A percentile compares a stretch with the other conserved stretches of the same genome.
Evolutionary conservation across 2,797 vertebrate species (phyloP).

Genomic region (Pseudochirops corinnae): DNA sequence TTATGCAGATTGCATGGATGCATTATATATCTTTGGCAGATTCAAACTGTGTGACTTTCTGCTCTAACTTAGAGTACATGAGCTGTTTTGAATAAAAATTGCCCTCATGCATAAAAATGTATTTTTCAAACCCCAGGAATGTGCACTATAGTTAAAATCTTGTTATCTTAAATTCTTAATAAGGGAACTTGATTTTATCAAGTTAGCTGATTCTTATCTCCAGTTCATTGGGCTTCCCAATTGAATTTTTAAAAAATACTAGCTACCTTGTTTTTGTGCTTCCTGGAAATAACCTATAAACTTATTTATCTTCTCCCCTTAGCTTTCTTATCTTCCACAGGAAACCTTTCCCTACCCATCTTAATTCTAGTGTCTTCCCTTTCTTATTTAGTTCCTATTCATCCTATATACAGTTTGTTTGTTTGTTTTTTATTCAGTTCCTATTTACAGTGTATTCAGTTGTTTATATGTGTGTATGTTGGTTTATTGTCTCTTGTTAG

Average conservation of each 20-base stretch:
- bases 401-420: background rate
- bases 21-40: conserved; percentile 14
- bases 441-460: too few relatives aligned
- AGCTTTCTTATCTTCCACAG: background rate
- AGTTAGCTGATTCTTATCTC: background rate
- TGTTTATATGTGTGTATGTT: too few relatives aligned
- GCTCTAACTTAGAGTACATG: conserved; percentile 10
- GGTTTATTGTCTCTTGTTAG: too few relatives aligned
- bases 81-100: conserved; percentile 14
- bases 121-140: conserved; percentile 19
- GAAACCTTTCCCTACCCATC: background rate
- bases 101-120: conserved; percentile 18
- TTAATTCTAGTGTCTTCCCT: background rate
- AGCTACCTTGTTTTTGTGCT: background rate
- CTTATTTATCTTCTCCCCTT: background rate
- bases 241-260: background rate
- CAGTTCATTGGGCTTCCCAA: background rate
- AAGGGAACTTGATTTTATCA: conserved; percentile 39
- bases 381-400: background rate
- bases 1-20: background rate
- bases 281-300: conserved; percentile 17
- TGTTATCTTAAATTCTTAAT: conserved; percentile 44
- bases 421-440: background rate
- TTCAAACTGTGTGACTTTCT: background rate
- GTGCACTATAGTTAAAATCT: background rate